These are phyloP conservation scores for Limnephilus auricula DNA, from an alignment of 2,888 invertebrate species.

Conservation along the genomic window DNA sequence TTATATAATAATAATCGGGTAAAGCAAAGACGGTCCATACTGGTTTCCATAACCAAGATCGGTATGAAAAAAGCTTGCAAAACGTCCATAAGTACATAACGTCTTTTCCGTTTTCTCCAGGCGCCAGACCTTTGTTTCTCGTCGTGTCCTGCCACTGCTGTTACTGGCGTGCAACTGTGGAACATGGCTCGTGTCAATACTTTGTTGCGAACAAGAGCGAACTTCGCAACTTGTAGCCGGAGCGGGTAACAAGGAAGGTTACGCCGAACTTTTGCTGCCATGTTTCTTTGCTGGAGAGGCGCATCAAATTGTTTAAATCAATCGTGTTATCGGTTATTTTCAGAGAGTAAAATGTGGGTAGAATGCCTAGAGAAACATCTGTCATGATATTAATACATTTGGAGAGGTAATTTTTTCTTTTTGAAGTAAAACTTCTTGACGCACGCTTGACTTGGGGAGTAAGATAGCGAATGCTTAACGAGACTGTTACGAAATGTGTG, in stretches of 20 bases:
- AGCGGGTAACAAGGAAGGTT: neutral
- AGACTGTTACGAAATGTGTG: too few relatives aligned
- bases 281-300: neutral
- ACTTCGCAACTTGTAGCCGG: conserved; percentile 31
- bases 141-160: neutral
- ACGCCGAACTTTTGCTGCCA: conserved; percentile 2
- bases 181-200: neutral
- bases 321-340: neutral
- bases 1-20: too few relatives aligned
- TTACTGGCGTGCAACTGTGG: neutral
- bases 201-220: neutral
- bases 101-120: neutral
- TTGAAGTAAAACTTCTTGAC: too few relatives aligned
- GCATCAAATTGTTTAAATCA: neutral
- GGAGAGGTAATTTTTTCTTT: too few relatives aligned
- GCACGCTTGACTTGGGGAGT: too few relatives aligned
- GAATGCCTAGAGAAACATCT: neutral
- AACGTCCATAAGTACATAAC: neutral
- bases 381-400: neutral
- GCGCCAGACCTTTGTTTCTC: neutral
- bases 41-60: too few relatives aligned
- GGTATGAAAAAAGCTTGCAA: too few relatives aligned
- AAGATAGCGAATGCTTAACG: too few relatives aligned
- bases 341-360: neutral
- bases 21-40: too few relatives aligned